These are phyloP conservation scores for Dyspetes luteomarginatus DNA, from an alignment of 2,888 invertebrate genomes.

Conservation along the genomic window DNA sequence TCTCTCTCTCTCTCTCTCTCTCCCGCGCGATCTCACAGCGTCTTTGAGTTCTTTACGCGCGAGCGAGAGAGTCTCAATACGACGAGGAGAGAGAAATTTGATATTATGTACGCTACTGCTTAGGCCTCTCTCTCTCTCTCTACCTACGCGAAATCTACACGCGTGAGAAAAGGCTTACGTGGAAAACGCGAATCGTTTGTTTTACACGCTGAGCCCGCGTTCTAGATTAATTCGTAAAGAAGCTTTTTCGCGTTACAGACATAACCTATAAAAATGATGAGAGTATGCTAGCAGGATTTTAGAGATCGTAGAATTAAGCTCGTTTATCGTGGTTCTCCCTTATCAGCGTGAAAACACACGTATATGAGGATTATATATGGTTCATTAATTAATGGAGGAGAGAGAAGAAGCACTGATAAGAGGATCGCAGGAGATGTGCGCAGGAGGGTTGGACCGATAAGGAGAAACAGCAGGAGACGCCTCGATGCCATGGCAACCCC, in stretches of 20 bases:
- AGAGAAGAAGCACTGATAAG: neutral
- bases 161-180: neutral
- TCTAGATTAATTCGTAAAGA: neutral
- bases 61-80: constrained; percentile 28
- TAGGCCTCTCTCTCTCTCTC: neutral
- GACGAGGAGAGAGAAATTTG: constrained; percentile 4
- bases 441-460: constrained; percentile 35
- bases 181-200: constrained; percentile 21
- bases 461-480: constrained; percentile 38
- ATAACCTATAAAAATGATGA: constrained; percentile 36
- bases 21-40: constrained; percentile 37
- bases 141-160: neutral
- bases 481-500: constrained; percentile 55
- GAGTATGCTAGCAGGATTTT: neutral
- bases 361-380: neutral
- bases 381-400: neutral
- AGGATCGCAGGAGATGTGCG: constrained; percentile 22
- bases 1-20: constrained; percentile 15
- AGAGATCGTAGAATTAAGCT: neutral
- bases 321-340: neutral
- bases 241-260: neutral
- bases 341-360: neutral
- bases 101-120: constrained; percentile 9
- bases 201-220: neutral
- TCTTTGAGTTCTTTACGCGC: neutral